Base-by-base conservation (phyloP, 2,888 invertebrate species). In the Synergus itoensis region DNA sequence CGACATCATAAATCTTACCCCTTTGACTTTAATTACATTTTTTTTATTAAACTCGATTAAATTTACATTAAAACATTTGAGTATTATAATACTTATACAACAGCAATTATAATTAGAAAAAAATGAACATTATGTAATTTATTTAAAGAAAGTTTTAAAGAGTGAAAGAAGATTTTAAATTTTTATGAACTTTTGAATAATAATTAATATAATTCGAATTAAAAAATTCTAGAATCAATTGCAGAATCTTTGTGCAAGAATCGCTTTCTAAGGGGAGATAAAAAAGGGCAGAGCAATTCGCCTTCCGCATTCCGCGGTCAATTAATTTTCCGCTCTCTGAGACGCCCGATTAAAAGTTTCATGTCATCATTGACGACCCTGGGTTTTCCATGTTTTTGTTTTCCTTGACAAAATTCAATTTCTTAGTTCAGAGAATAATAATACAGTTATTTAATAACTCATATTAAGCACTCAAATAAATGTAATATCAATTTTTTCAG, bases 281-380 rank as follows among this genome's bases (percentile, higher is more conserved):
- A 65, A 65, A 65, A 65, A 65, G 65, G 65, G n/a, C 40, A 65
- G 9, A 41, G 9, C n/a, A 11, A 41, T 41, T 11, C 64, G 41
- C 40, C 12, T 60, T 60, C 60, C 60, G 60, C 60, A 21, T 60
- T 60, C 60, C 21, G 60, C 14, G 60, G 65, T 40, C 65, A 65
- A 65, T 65, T 65, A 36, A 65, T 65, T 65, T 65, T 65, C 65
- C 65, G 65, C 65, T 65, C 65, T 65, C 65, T 65, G 65, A 11
- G 65, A 41, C 65, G 41, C 60, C 14, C 60, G 60, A 60, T 60
- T 60, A 60, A 60, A 60, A 60, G 60, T 65, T 41, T 40, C 16
- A 64, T 64, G 40, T 16, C 40, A 40, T 11, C 28, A 14, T 62
- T 11, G 16, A 18, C 36, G 40, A 65, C 40, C 40, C 65, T n/a